Percentiles rank a stretch among this genome's conserved stretches.
These are phyloP conservation scores for Mus minutoides DNA, from an alignment of 2,797 vertebrate genomes.

Conservation along the genomic window DNA sequence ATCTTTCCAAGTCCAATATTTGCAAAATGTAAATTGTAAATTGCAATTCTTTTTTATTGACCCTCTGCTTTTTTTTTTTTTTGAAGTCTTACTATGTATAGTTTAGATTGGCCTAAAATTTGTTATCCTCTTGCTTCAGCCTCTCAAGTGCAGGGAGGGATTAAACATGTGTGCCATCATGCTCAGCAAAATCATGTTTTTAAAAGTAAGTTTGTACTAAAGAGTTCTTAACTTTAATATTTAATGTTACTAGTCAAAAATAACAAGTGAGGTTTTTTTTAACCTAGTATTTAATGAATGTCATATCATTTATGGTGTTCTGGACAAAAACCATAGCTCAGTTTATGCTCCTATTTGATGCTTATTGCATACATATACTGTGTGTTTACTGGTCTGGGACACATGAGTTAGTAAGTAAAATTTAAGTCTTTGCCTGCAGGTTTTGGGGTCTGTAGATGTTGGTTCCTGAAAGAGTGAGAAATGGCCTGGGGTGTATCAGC, in stretches of 20 bases:
- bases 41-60: background rate
- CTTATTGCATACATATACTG: background rate
- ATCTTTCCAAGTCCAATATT: background rate
- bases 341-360: background rate
- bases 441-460: background rate
- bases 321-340: constrained; percentile 15
- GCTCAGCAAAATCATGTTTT: background rate
- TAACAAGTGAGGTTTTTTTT: background rate
- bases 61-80: background rate
- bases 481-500: background rate
- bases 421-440: background rate
- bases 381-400: background rate
- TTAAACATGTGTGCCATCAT: background rate
- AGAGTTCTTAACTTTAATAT: background rate
- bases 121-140: background rate
- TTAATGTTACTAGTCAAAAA: background rate
- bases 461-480: background rate
- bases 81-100: background rate
- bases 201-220: constrained; percentile 16
- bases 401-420: background rate
- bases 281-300: background rate
- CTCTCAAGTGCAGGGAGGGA: background rate
- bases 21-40: background rate
- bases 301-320: background rate
- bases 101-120: background rate